Conservation (phyloP, 2,888 invertebrate species). For the Micoletzkya japonica region DNA sequence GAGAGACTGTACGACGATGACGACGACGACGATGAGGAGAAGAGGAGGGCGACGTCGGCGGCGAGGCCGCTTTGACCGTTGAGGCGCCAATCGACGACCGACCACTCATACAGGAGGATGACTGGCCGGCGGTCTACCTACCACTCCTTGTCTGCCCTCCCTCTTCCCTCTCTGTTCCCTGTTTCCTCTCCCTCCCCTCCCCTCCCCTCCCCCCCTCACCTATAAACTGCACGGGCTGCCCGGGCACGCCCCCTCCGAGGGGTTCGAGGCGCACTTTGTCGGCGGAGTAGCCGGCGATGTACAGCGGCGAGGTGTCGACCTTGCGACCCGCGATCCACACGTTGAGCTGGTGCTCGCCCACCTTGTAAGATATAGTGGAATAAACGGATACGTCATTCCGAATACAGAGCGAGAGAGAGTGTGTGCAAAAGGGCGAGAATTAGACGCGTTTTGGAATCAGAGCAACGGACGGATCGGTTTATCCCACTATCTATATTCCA, state of each 20-base stretch:
- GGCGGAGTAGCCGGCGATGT: conserved; percentile 67
- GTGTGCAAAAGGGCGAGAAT: no score
- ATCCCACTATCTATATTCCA: no score
- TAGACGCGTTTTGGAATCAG: no score
- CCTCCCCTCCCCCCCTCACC: conserved; percentile 70
- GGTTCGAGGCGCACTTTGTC: conserved; percentile 90
- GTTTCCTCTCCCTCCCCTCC: conserved; percentile 22
- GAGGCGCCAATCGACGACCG: no score
- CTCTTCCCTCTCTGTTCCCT: conserved; percentile 2
- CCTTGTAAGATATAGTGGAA: conserved; percentile 30
- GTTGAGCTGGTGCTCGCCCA: conserved; percentile 83
- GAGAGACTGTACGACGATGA: conserved; percentile 25
- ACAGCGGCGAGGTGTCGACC: conserved; percentile 54
- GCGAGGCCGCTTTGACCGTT: no score
- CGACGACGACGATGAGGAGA: neutral
- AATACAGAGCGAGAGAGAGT: no score
- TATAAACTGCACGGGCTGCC: conserved; percentile 93
- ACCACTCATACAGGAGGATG: no score
- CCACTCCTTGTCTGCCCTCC: conserved; percentile 3
- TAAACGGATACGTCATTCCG: no score
- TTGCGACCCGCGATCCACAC: conserved; percentile 86
- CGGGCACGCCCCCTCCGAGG: conserved; percentile 88
- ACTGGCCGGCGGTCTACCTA: neutral
- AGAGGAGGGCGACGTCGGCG: no score
- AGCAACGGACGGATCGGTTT: no score